Percentiles rank a stretch among this genome's conserved stretches.
These are phyloP conservation scores for Leptestheria dahalacensis DNA, from an alignment of 1,140 invertebrate species.

Conservation along the genomic window DNA sequence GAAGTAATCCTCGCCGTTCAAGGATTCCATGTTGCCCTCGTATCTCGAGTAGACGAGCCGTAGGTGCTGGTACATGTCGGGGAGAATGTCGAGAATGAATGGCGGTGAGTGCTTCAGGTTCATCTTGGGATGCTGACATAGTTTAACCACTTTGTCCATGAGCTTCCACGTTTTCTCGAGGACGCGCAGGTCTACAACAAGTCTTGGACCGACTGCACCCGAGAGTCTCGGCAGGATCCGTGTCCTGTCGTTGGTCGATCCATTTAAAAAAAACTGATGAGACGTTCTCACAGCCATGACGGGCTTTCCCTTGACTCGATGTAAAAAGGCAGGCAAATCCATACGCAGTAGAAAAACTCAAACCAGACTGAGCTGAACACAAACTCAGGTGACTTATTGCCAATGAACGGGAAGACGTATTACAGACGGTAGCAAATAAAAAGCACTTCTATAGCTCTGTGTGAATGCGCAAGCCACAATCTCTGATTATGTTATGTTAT, in stretches of 20 bases:
- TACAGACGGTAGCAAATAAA: no score
- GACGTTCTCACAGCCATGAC: no score
- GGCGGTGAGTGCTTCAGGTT: conserved; percentile 99
- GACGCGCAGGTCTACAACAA: conserved; percentile 85
- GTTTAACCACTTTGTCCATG: conserved; percentile 97
- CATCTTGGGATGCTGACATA: conserved; percentile 97
- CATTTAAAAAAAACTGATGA: no score
- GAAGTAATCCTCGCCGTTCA: conserved; percentile 93
- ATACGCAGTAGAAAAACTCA: no score
- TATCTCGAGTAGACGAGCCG: conserved; percentile 87
- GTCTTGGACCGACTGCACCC: conserved; percentile 69
- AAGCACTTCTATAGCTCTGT: no score
- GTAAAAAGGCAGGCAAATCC: no score
- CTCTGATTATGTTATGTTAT: no score
- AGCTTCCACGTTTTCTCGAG: conserved; percentile 95
- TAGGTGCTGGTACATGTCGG: conserved; percentile 95
- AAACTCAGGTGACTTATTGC: no score
- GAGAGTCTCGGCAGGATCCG: conserved; percentile 79
- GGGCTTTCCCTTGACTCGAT: no score
- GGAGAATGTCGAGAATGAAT: conserved; percentile 97
- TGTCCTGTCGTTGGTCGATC: conserved; percentile 41
- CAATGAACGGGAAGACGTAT: no score
- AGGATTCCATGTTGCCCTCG: conserved; percentile 74
- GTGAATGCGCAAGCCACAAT: no score
- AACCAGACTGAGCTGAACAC: no score